Evolutionary conservation across 2,888 invertebrate species (phyloP).

Genomic region (Drosophila borborema): DNA sequence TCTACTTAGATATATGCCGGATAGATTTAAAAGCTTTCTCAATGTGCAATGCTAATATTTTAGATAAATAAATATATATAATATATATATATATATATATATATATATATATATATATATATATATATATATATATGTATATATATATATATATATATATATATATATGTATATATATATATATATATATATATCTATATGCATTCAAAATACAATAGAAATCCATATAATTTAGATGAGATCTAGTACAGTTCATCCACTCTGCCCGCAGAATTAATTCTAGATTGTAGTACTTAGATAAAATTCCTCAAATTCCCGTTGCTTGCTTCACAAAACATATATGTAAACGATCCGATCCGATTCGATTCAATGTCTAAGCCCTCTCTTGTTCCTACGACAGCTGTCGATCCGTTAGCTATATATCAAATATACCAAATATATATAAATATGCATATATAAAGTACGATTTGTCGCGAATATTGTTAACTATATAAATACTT

Average conservation of each 20-base stretch:
- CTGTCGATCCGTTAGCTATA: slow-evolving; percentile 34
- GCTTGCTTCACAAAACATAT: slow-evolving; percentile 1
- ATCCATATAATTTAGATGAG: background rate
- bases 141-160: no score
- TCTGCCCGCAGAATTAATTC: background rate
- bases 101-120: no score
- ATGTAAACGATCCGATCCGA: slow-evolving; percentile 17
- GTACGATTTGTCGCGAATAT: slow-evolving; percentile 3
- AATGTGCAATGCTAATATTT: background rate
- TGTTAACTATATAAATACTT: slow-evolving; percentile 32
- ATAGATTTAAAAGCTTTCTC: background rate
- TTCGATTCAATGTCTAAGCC: slow-evolving; percentile 5
- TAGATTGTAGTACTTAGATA: background rate
- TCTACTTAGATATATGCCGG: background rate
- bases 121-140: no score
- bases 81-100: no score
- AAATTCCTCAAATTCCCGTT: background rate
- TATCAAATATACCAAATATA: background rate
- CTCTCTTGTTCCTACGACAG: slow-evolving; percentile 48
- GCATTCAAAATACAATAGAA: no score
- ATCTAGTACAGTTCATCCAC: background rate
- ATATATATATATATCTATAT: no score
- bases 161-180: no score
- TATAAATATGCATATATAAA: slow-evolving; percentile 2
- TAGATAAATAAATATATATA: no score